These are phyloP conservation scores for Pseudochirops corinnae DNA, from an alignment of 2,797 vertebrate species.

Conservation along the genomic window DNA sequence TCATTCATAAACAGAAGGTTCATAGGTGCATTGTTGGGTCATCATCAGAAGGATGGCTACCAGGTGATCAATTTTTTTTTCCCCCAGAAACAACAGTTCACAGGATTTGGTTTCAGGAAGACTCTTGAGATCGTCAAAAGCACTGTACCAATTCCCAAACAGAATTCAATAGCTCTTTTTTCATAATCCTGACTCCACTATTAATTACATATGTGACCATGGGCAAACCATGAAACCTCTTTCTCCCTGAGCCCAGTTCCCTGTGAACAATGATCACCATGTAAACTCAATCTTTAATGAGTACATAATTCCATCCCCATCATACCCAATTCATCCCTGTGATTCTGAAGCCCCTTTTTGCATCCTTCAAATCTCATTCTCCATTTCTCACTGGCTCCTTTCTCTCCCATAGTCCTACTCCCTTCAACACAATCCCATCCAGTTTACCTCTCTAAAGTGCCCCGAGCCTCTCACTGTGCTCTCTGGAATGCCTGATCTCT, in stretches of 20 bases:
- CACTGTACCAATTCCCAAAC: background rate
- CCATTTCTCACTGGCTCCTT: background rate
- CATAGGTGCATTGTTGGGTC: slow-evolving; percentile 41
- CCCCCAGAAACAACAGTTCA: background rate
- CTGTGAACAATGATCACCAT: background rate
- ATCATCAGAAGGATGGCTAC: background rate
- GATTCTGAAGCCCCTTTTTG: background rate
- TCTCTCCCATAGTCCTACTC: background rate
- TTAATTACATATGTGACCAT: background rate
- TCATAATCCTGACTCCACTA: background rate
- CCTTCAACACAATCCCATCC: background rate
- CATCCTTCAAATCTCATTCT: background rate
- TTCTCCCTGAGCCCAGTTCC: background rate
- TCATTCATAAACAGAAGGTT: slow-evolving; percentile 58
- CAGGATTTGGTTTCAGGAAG: background rate
- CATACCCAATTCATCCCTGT: background rate
- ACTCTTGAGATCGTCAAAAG: background rate
- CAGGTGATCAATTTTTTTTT: background rate
- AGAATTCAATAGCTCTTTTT: background rate
- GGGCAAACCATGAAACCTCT: background rate
- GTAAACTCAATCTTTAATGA: background rate
- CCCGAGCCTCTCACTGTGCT: background rate
- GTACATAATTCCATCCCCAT: background rate
- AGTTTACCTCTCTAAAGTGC: background rate
- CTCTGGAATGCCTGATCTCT: background rate